Evolutionary conservation across 2,113 vertebrate genomes (phyloP).

Genomic region (Holacanthus passer): DNA sequence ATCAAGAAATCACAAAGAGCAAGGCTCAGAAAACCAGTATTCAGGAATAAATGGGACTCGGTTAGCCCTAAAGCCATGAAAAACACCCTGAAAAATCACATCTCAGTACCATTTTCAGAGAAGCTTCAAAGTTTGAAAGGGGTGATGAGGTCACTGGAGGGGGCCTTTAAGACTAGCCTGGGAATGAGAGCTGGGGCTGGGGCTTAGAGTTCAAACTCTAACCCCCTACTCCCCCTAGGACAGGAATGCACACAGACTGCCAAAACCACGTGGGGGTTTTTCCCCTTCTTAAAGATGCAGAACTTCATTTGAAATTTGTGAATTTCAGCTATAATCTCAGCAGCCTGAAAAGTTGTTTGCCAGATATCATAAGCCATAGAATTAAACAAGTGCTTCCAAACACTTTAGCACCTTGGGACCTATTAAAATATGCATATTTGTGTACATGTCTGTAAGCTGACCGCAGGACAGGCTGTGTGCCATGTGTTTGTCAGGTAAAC

Average conservation of each 20-base stretch:
- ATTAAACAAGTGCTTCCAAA: background rate
- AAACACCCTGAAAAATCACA: conserved; percentile 42
- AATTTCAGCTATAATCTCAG: background rate
- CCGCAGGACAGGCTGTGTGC: background rate
- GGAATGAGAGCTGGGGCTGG: conserved; percentile 68
- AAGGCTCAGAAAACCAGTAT: background rate
- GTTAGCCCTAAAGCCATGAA: conserved; percentile 25
- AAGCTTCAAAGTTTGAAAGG: conserved; percentile 60
- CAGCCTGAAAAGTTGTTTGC: background rate
- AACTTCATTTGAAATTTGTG: conserved; percentile 24
- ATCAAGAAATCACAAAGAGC: background rate
- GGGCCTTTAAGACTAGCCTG: conserved; percentile 73
- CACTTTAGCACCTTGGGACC: background rate
- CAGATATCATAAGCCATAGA: background rate
- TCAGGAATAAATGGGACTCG: background rate
- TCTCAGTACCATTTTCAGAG: conserved; percentile 37
- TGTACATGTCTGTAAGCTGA: background rate
- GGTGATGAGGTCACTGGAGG: conserved; percentile 75
- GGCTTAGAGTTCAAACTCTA: conserved; percentile 65
- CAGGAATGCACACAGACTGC: conserved; percentile 72
- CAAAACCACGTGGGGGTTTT: conserved; percentile 60
- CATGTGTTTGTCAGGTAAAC: conserved; percentile 43
- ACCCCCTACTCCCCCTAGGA: conserved; percentile 41
- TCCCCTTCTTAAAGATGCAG: conserved; percentile 68
- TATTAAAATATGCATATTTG: conserved; percentile 5